Evolutionary conservation across 2,797 vertebrate species (phyloP).

Genomic region (Lacerta bilineata): DNA sequence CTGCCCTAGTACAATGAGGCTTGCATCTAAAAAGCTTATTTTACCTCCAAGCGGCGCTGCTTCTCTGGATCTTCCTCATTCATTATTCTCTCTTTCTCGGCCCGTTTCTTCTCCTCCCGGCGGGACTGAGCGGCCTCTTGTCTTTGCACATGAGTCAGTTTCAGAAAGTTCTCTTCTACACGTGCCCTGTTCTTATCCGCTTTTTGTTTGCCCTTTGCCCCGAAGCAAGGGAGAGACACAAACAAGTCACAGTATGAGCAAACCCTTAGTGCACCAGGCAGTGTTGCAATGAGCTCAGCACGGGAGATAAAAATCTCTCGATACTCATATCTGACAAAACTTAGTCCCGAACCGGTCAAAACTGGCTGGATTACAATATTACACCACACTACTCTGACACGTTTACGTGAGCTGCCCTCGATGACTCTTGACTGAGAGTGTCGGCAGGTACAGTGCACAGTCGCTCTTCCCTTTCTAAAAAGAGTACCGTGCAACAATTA

Average conservation of each 20-base stretch:
- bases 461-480: neutral
- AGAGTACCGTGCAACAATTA: neutral
- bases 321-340: neutral
- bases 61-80: constrained; percentile 98
- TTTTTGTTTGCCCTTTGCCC: constrained; percentile 92
- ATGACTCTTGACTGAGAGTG: neutral
- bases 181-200: constrained; percentile 96
- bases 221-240: constrained; percentile 50
- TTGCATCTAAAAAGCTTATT: neutral
- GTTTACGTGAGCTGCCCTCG: neutral
- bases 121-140: constrained; percentile 97
- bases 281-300: neutral
- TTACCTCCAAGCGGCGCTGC: constrained; percentile 96
- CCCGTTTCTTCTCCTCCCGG: constrained; percentile 96
- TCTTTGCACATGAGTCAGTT: constrained; percentile 96
- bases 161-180: constrained; percentile 98
- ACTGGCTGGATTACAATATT: neutral
- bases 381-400: neutral
- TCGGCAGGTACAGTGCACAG: neutral
- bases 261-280: neutral
- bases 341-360: neutral
- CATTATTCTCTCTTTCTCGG: constrained; percentile 99
- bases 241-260: neutral
- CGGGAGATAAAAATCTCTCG: neutral
- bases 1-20: neutral